Conservation (phyloP, 2,113 vertebrate genomes). For the Erinaceus europaeus region DNA sequence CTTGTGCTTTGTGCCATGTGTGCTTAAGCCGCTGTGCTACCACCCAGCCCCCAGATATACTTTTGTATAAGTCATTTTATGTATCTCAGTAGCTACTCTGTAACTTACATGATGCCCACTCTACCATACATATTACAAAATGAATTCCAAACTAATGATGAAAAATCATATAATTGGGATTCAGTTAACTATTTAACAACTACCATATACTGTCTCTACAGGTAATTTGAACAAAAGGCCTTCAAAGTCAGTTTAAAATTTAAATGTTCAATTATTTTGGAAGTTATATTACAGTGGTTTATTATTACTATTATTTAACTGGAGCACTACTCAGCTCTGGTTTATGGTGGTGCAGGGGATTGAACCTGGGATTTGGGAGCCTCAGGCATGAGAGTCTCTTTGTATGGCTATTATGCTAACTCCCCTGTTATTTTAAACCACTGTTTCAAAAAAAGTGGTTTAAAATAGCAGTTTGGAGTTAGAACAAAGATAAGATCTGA, state of each 20-base stretch:
- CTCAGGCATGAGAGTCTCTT: no score
- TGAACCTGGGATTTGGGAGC: no score
- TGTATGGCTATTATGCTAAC: no score
- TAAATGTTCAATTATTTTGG: slow-evolving; percentile 47
- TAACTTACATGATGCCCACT: neutral
- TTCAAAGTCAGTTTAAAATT: slow-evolving; percentile 42
- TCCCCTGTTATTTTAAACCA: neutral
- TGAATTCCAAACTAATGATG: neutral
- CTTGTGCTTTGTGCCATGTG: no score
- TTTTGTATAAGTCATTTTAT: neutral
- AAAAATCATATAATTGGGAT: neutral
- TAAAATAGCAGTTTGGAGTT: neutral
- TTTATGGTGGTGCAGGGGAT: no score
- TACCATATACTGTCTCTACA: neutral
- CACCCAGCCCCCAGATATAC: no score
- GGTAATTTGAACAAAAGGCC: neutral
- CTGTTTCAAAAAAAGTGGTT: no score
- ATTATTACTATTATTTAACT: no score
- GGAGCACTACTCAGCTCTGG: no score
- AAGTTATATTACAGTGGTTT: neutral
- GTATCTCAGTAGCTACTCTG: neutral
- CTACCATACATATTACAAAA: neutral
- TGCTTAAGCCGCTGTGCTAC: no score
- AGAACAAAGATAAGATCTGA: neutral
- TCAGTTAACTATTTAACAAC: neutral